A percentile compares a stretch with the other conserved stretches of the same genome.
Conservation (phyloP, 2,888 invertebrate genomes). For the Diaprepes abbreviatus region DNA sequence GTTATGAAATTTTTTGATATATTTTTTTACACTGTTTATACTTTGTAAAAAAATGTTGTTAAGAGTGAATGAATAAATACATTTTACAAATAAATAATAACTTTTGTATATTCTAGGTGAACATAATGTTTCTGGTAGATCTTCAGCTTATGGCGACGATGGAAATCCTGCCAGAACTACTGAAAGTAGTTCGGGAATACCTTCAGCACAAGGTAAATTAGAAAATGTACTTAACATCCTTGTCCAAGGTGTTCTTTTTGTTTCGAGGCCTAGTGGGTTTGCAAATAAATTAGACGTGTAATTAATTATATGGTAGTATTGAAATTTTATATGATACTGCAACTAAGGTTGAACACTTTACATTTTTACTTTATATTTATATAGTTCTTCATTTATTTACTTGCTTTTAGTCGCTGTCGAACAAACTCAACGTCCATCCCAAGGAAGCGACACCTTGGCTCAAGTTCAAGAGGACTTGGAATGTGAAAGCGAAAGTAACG, state of each 20-base stretch:
- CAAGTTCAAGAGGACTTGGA: slow-evolving; percentile 60
- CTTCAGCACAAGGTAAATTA: slow-evolving; percentile 70
- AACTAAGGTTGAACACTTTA: too few species aligned
- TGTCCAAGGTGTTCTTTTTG: background rate
- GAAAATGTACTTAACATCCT: slow-evolving; percentile 56
- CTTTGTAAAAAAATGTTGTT: too few species aligned
- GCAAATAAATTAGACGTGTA: too few species aligned
- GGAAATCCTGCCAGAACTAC: slow-evolving; percentile 69
- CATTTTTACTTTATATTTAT: too few species aligned
- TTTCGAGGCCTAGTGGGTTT: too few species aligned
- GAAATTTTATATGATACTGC: too few species aligned
- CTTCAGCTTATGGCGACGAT: slow-evolving; percentile 90
- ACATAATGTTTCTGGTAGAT: slow-evolving; percentile 83
- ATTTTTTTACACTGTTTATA: too few species aligned
- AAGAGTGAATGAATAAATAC: too few species aligned
- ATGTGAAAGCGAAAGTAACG: slow-evolving; percentile 64
- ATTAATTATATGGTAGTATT: too few species aligned
- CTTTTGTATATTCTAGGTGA: slow-evolving; percentile 70
- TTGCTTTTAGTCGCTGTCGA: slow-evolving; percentile 42
- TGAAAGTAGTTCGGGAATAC: slow-evolving; percentile 78
- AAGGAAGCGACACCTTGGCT: slow-evolving; percentile 46
- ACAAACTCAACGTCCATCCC: slow-evolving; percentile 48
- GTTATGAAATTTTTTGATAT: too few species aligned
- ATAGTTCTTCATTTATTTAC: background rate
- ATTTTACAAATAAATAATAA: too few species aligned